Percentiles rank a stretch among this genome's conserved stretches.
Conservation (phyloP, 2,113 vertebrate genomes). For the Antennarius striatus region DNA sequence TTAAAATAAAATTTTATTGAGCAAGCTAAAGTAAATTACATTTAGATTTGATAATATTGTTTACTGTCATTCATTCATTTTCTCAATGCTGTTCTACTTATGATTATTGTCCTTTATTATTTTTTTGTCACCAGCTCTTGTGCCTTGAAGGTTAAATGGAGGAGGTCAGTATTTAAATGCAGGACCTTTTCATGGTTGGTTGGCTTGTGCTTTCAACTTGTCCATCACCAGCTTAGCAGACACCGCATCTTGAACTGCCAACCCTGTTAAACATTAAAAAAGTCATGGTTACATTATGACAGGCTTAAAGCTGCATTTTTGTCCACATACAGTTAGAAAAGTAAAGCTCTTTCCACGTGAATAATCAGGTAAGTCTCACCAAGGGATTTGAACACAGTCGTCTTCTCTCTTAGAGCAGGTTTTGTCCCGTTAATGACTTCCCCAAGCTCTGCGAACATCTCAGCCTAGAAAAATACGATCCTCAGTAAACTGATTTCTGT, state of each 20-base stretch:
- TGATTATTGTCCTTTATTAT: no score
- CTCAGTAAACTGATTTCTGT: no score
- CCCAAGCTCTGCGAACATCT: constrained; percentile 93
- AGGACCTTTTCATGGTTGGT: constrained; percentile 13
- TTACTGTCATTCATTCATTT: no score
- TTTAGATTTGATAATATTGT: no score
- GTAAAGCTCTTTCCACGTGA: neutral
- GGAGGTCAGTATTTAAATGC: neutral
- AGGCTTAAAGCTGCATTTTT: no score
- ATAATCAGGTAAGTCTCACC: constrained; percentile 77
- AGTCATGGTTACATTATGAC: neutral
- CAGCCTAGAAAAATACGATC: constrained; percentile 74
- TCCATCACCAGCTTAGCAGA: constrained; percentile 91
- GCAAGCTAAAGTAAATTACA: no score
- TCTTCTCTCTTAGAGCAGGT: constrained; percentile 86
- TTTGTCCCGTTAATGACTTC: constrained; percentile 88
- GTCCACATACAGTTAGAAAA: neutral
- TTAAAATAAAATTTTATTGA: no score
- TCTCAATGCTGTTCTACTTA: no score
- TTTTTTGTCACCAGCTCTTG: no score
- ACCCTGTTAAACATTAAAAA: constrained; percentile 74
- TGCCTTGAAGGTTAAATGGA: no score
- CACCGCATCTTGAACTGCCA: constrained; percentile 92
- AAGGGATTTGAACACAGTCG: constrained; percentile 94
- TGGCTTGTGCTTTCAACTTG: constrained; percentile 79